Percentiles rank a stretch among this genome's conserved stretches.
phyloP scores from a whole-genome alignment of 2,113 vertebrate genomes.

The Anhinga anhinga region DNA sequence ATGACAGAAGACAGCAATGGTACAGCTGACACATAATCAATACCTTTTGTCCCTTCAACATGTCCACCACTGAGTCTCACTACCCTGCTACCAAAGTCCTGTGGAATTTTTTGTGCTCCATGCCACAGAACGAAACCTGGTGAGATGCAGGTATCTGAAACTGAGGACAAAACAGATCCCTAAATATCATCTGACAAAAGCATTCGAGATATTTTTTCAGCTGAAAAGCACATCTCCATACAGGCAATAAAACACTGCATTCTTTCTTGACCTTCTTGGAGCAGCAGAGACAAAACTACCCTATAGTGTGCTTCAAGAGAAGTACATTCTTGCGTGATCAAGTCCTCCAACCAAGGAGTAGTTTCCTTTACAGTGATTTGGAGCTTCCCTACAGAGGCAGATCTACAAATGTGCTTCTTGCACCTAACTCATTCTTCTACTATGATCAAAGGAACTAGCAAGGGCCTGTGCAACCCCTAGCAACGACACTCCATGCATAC shows the following conservation, averaged over 20 bases:
- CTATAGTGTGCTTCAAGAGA: not conserved
- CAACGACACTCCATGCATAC: not conserved
- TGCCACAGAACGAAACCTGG: not conserved
- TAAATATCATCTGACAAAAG: not conserved
- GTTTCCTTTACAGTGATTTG: not conserved
- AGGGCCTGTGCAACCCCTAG: not conserved
- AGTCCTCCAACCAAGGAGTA: not conserved
- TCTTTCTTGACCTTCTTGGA: not conserved
- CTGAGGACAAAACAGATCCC: not conserved
- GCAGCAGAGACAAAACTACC: not conserved
- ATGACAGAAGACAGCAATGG: not conserved
- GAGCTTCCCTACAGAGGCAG: not conserved
- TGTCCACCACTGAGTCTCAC: not conserved
- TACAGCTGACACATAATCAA: not conserved
- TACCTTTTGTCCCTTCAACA: not conserved
- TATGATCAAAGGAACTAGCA: not conserved
- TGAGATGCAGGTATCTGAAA: not conserved
- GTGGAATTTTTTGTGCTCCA: not conserved
- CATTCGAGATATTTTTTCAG: not conserved
- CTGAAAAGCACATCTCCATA: not conserved
- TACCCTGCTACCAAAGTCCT: not conserved
- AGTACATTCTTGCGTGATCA: rapidly evolving
- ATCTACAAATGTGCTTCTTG: not conserved
- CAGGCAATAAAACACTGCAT: not conserved
- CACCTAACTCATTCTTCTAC: not conserved